Conservation (phyloP, 2,113 vertebrate genomes). For the Leptocoma aspasia region DNA sequence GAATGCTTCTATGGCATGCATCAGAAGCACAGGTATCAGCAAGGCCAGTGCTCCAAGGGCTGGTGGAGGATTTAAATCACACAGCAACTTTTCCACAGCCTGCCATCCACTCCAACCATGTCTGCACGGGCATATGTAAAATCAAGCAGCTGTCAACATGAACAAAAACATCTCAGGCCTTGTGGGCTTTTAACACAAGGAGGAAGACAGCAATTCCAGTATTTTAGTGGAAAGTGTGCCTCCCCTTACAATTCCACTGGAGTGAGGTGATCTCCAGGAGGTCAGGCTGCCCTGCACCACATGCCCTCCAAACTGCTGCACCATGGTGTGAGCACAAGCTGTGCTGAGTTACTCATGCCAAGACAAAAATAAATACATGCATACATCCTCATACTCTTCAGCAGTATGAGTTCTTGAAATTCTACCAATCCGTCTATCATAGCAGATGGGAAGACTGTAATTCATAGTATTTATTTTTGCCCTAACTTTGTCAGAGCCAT, state of each 20-base stretch:
- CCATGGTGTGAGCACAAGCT: neutral
- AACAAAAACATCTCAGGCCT: neutral
- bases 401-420: slow-evolving; percentile 3
- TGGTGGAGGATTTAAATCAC: neutral
- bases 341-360: slow-evolving; percentile 7
- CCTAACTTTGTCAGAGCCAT: slow-evolving; percentile 22
- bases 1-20: neutral
- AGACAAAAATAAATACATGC: slow-evolving; percentile 5
- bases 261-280: neutral
- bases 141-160: neutral
- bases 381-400: neutral
- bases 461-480: slow-evolving; percentile 36
- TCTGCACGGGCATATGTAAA: neutral
- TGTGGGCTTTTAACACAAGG: neutral
- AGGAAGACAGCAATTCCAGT: neutral
- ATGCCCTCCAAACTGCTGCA: neutral
- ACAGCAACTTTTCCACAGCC: neutral
- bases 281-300: neutral
- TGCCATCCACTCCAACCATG: neutral
- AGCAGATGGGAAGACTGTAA: slow-evolving; percentile 46
- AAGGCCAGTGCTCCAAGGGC: neutral
- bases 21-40: neutral
- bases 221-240: neutral
- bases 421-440: slow-evolving; percentile 31
- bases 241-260: neutral